These are phyloP conservation scores for Hiodon tergisus DNA, from an alignment of 2,113 vertebrate genomes.

Conservation along the genomic window DNA sequence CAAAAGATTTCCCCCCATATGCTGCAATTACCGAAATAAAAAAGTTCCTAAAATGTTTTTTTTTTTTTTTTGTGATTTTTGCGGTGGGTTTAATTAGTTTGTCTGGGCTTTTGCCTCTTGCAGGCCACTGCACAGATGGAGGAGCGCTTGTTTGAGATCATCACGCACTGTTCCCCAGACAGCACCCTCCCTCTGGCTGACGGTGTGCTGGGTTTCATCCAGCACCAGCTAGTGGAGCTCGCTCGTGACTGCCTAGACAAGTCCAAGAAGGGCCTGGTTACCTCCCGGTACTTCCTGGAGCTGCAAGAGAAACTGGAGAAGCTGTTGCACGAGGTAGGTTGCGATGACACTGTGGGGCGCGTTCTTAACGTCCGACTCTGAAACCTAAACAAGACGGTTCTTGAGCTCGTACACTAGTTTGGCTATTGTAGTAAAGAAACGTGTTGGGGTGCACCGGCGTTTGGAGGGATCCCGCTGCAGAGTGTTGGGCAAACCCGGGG, in stretches of 20 bases:
- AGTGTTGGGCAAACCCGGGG: no score
- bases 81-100: neutral
- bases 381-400: no score
- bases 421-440: no score
- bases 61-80: neutral
- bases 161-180: slow-evolving; percentile 71
- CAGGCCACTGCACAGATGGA: slow-evolving; percentile 98
- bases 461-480: no score
- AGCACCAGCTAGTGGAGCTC: slow-evolving; percentile 92
- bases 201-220: slow-evolving; percentile 93
- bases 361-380: neutral
- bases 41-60: no score
- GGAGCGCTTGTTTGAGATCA: slow-evolving; percentile 81
- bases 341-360: neutral
- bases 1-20: no score
- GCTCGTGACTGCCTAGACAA: slow-evolving; percentile 93
- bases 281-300: slow-evolving; percentile 90
- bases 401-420: no score
- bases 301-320: slow-evolving; percentile 95
- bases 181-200: slow-evolving; percentile 81
- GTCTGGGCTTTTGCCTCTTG: neutral
- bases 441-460: no score
- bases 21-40: neutral
- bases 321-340: slow-evolving; percentile 81
- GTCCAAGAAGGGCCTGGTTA: slow-evolving; percentile 82